Base-by-base conservation (phyloP, 2,888 invertebrate species). In the Caenorhabditis becei region DNA sequence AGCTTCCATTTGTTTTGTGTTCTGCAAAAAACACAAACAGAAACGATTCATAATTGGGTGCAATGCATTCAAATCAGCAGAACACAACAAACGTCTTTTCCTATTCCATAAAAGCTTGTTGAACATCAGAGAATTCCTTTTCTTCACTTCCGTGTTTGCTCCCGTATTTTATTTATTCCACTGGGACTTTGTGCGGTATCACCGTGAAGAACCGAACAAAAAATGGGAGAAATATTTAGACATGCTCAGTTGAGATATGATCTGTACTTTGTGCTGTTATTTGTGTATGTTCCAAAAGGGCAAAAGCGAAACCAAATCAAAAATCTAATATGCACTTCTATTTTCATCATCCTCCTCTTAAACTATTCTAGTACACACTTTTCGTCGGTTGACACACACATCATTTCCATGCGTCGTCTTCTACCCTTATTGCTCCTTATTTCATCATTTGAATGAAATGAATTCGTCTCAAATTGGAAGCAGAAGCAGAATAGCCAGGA, bases 371-470 rank as follows among this genome's bases (percentile, higher is more conserved):
- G 71, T 18, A 56, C n/a, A n/a, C n/a, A n/a, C 62, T 35, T 41
- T 23, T 16, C 54, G 2, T 54, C 51, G n/a, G 32, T 10, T 35
- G 62, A 51, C 71, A 71, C 53, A n/a, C n/a, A 71, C 71, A 71
- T 71, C 71, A 62, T 54, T 70, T 61, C 47, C 47, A 47, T 47
- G 37, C 70, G 20, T 44, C 18, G 16, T 56, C 2, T n/a, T 28
- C 2, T 28, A 10, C 10, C 58, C 23, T 28, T 20, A n/a, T 37
- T 18, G 44, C 44, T 56, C 41, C 54, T 54, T 54, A 49, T 63
- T 63, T 58, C 72, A 58, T 49, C 62, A 44, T 71, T 63, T 56
- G 63, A 63, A 72, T 72, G 71, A 71, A 71, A 32, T 32, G 41
- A 41, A 41, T 14, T 41, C 32, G 10, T 71, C 56, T 54, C n/a